Conservation (phyloP, 2,113 vertebrate species). For the Atrichornis clamosus region DNA sequence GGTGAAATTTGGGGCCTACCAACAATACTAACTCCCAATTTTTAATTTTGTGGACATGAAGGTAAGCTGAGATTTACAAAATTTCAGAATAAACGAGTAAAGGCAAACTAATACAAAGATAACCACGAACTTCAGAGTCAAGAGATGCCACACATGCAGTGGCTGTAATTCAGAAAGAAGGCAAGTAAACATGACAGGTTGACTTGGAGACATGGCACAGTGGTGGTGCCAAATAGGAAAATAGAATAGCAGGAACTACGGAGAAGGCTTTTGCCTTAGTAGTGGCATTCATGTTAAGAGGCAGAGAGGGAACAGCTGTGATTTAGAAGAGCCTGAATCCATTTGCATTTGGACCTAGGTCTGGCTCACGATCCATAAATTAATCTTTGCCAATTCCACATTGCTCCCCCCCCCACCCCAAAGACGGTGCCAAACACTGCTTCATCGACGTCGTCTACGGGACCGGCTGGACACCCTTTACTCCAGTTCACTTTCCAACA, state of each 20-base stretch:
- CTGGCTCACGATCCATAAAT: background rate
- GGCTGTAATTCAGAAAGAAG: background rate
- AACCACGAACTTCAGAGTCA: background rate
- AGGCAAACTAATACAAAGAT: rapidly evolving
- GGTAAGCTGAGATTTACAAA: background rate
- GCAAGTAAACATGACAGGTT: background rate
- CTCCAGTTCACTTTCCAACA: background rate
- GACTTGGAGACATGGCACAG: background rate
- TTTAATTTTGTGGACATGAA: background rate
- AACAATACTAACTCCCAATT: background rate
- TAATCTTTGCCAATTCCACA: background rate
- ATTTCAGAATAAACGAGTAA: background rate
- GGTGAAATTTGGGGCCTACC: background rate
- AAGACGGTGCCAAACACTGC: background rate
- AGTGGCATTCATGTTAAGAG: background rate
- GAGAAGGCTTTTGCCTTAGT: background rate
- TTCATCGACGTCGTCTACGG: background rate
- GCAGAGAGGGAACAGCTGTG: background rate
- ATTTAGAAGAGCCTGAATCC: background rate
- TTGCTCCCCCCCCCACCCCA: background rate
- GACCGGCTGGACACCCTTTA: background rate
- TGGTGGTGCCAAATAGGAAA: background rate
- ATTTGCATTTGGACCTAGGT: background rate
- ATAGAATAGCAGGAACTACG: rapidly evolving
- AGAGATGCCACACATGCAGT: background rate